Evolutionary conservation across 1,140 invertebrate species (phyloP).

Genomic region (Adelges cooleyi): DNA sequence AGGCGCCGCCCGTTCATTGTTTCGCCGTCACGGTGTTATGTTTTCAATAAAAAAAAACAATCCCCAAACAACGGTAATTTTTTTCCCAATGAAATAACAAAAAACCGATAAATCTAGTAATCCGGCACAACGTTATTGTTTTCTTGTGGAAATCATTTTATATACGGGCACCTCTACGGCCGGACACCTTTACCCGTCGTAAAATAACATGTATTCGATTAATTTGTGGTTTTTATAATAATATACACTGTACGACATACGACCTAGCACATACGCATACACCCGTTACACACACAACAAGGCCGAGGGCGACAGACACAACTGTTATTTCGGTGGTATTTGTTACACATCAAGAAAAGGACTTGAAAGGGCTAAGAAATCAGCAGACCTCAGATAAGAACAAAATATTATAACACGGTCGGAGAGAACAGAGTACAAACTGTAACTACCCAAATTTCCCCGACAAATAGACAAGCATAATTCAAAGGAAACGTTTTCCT

Average conservation of each 20-base stretch:
- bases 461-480: too few species aligned
- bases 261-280: too few species aligned
- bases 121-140: not conserved
- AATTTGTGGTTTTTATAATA: slow-evolving; percentile 20
- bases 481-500: too few species aligned
- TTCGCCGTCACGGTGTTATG: not conserved
- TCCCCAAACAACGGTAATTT: slow-evolving; percentile 11
- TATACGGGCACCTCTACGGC: not conserved
- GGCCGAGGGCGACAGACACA: too few species aligned
- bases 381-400: too few species aligned
- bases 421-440: too few species aligned
- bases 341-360: too few species aligned
- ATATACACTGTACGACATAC: not conserved
- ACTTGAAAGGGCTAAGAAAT: too few species aligned
- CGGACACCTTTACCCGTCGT: not conserved
- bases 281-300: too few species aligned
- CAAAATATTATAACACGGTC: too few species aligned
- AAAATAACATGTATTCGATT: slow-evolving; percentile 14
- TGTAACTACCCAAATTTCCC: too few species aligned
- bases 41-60: slow-evolving; percentile 15
- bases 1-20: not conserved
- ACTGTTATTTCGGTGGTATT: too few species aligned
- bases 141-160: not conserved
- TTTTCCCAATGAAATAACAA: not conserved
- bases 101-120: slow-evolving; percentile 12